phyloP scores from a whole-genome alignment of 2,888 invertebrate genomes.

The Odontocolon sp. region DNA sequence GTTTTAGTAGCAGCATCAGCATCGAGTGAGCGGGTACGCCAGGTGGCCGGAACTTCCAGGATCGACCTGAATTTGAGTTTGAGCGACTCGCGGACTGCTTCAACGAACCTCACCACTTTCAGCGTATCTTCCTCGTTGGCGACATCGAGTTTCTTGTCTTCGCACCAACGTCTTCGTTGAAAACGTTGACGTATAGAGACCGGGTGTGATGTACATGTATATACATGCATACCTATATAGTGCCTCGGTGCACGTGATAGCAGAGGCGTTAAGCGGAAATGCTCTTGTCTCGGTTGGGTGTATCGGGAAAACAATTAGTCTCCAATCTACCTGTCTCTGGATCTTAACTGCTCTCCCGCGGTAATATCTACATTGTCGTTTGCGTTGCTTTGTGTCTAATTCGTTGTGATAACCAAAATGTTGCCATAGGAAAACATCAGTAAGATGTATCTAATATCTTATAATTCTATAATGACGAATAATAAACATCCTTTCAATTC shows the following conservation, averaged over 20 bases:
- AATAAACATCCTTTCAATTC: too few species aligned
- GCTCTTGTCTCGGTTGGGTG: slow-evolving; percentile 14
- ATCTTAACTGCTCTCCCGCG: slow-evolving; percentile 16
- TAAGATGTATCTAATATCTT: too few species aligned
- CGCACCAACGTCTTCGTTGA: slow-evolving; percentile 14
- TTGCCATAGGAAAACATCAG: neutral
- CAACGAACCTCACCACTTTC: neutral
- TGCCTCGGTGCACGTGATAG: neutral
- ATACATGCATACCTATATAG: neutral
- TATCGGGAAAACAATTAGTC: slow-evolving; percentile 36
- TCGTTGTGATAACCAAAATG: neutral
- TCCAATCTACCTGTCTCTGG: neutral
- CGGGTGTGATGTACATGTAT: neutral
- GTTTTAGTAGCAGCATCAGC: slow-evolving; percentile 49
- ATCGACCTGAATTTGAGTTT: slow-evolving; percentile 71
- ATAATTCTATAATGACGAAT: too few species aligned
- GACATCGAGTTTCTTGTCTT: slow-evolving; percentile 5
- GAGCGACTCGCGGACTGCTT: slow-evolving; percentile 64
- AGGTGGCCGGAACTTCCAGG: slow-evolving; percentile 60
- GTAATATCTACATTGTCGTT: too few species aligned
- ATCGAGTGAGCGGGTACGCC: slow-evolving; percentile 39
- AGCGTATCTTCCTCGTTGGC: neutral
- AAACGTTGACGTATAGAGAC: too few species aligned
- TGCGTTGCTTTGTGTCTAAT: too few species aligned
- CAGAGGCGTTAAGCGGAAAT: slow-evolving; percentile 11